phyloP scores from a whole-genome alignment of 2,888 invertebrate genomes.

The Palloptera scutellata region DNA sequence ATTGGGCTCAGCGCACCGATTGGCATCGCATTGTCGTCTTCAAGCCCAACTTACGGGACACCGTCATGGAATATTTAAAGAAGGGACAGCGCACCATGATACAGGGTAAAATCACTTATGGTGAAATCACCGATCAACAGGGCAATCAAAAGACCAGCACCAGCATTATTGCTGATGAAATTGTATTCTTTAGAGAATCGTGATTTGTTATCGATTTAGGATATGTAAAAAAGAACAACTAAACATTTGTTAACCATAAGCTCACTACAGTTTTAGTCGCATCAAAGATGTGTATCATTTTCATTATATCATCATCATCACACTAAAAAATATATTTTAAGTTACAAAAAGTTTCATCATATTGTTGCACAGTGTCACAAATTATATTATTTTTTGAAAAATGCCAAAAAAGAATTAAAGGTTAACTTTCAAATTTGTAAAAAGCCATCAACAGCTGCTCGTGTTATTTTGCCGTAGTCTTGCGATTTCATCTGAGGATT shows the following conservation, averaged over 20 bases:
- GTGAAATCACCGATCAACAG: constrained; percentile 81
- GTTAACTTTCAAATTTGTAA: no score
- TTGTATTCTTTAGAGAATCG: constrained; percentile 76
- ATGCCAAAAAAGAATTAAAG: no score
- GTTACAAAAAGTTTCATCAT: no score
- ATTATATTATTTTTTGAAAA: no score
- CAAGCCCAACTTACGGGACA: constrained; percentile 81
- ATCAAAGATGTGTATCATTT: neutral
- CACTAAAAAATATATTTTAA: no score
- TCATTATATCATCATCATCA: neutral
- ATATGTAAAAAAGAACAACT: neutral
- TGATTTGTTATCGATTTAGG: neutral
- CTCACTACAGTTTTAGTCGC: neutral
- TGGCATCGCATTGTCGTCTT: constrained; percentile 93
- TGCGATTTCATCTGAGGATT: no score
- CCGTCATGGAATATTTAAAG: constrained; percentile 78
- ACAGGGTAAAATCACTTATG: constrained; percentile 83
- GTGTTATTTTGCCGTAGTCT: no score
- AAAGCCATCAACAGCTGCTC: no score
- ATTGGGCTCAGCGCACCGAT: constrained; percentile 84
- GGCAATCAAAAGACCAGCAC: constrained; percentile 78
- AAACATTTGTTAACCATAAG: neutral
- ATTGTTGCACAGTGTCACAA: no score
- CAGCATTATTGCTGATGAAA: constrained; percentile 85
- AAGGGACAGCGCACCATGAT: constrained; percentile 88